Base-by-base conservation (phyloP, 2,113 vertebrate species). In the Sialia sialis region DNA sequence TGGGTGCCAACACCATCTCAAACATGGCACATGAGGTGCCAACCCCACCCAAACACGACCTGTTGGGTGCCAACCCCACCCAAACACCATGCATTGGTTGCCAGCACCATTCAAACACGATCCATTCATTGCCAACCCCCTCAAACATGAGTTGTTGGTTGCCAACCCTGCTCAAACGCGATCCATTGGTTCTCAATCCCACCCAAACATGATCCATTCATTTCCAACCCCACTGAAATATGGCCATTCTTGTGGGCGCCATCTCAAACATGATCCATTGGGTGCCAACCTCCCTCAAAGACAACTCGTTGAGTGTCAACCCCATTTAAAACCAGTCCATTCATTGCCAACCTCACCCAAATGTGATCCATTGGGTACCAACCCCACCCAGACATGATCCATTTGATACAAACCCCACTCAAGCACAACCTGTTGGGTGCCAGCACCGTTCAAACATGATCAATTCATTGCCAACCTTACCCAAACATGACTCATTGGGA, bases 161-260 rank as follows among this genome's bases (percentile, higher is more conserved):
- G 2, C 49, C 52, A 55, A 0, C 4, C 5, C 9, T 12, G 15
- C 21, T 0, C n/a, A 36, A 18, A 46, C 32, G 7, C 0, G 1
- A 12, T 0, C 9, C 3, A 2, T 6, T 21, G 10, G 4, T 2
- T 58, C 4, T 41, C 32, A 56, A 3, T 4, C 1, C 38, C 51
- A 43, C 8, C 0, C 16, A 54, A 41, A 72, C 36, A 4, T 0
- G 2, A 20, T 4, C 30, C 9, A 8, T 14, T 11, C 2, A 7
- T 4, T n/a, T 10, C 41, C 44, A 46, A 22, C 44, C 10, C 10
- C 44, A 46, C 11, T n/a, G n/a, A n/a, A n/a, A n/a, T n/a, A n/a
- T n/a, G n/a, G n/a, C n/a, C n/a, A n/a, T n/a, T n/a, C n/a, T n/a
- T 39, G 38, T 39, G 9, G 13, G 4, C 27, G 6, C 49, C 49